These are phyloP conservation scores for Hirundo rustica DNA, from an alignment of 2,797 vertebrate species.

Conservation along the genomic window DNA sequence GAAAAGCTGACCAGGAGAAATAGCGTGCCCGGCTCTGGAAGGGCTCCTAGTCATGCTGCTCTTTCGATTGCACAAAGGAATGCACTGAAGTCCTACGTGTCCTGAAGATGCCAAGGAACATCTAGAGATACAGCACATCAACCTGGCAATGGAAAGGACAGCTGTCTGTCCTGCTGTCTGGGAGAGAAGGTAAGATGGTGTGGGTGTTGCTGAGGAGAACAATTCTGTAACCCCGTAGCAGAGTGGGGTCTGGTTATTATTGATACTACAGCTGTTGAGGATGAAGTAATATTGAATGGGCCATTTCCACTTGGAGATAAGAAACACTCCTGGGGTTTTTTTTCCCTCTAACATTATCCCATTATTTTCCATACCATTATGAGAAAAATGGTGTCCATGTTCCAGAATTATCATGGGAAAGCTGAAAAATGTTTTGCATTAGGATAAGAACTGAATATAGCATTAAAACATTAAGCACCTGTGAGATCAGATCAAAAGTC, in stretches of 20 bases:
- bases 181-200: background rate
- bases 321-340: background rate
- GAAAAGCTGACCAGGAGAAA: background rate
- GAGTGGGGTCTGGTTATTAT: background rate
- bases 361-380: background rate
- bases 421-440: background rate
- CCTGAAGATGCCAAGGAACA: background rate
- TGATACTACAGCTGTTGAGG: background rate
- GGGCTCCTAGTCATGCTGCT: background rate
- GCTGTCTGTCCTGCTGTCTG: background rate
- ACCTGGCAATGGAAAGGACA: background rate
- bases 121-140: background rate
- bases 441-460: background rate
- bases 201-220: background rate
- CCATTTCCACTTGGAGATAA: background rate
- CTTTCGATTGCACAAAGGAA: background rate
- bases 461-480: background rate
- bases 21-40: background rate
- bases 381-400: background rate
- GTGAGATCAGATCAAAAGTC: background rate
- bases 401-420: background rate
- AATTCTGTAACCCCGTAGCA: background rate
- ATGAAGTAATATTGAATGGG: background rate
- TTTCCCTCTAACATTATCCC: background rate
- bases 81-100: background rate